phyloP scores from a whole-genome alignment of 2,888 invertebrate genomes.

The Leptothorax acervorum region DNA sequence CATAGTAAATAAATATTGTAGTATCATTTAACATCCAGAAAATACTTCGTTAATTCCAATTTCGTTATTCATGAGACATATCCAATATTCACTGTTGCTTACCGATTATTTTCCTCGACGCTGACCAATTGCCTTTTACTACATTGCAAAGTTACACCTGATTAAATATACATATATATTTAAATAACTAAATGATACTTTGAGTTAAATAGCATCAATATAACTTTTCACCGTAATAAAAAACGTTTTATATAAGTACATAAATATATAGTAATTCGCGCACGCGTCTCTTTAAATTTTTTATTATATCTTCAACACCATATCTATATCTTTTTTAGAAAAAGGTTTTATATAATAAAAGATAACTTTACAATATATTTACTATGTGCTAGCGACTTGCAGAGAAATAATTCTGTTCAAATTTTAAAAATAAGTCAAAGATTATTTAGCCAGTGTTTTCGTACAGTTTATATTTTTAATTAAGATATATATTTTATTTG shows the following conservation, averaged over 20 bases:
- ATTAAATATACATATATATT: neutral
- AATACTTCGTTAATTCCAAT: constrained; percentile 19
- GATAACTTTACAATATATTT: neutral
- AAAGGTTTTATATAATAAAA: neutral
- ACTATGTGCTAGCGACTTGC: neutral
- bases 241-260: neutral
- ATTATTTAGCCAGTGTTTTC: neutral
- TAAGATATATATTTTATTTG: neutral
- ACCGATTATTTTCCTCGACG: neutral
- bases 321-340: neutral
- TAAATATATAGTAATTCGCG: neutral
- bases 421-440: neutral
- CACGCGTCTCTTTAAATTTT: neutral
- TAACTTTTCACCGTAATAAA: neutral
- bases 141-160: neutral
- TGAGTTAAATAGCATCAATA: neutral
- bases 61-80: constrained; percentile 8
- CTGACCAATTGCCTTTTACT: neutral
- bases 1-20: constrained; percentile 20
- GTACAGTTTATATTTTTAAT: neutral
- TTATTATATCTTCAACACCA: neutral
- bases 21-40: constrained; percentile 29
- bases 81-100: neutral
- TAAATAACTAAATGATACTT: neutral
- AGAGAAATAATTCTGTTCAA: neutral